Percentiles rank a stretch among this genome's conserved stretches.
phyloP scores from a whole-genome alignment of 2,113 vertebrate species.

The Alligator sinensis region DNA sequence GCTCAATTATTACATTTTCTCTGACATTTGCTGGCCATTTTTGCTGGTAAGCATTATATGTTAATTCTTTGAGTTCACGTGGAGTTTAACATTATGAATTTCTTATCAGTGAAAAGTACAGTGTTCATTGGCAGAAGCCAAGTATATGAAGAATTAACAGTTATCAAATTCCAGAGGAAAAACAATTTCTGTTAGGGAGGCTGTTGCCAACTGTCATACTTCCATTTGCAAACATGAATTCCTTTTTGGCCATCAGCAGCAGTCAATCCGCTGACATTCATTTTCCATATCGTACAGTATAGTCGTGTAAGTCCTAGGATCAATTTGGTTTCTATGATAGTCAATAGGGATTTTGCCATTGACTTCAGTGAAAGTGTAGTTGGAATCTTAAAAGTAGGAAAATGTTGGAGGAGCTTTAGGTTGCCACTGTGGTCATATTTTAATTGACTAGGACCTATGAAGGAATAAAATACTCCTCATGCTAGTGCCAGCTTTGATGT shows the following conservation, averaged over 20 bases:
- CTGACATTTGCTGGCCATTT: slow-evolving; percentile 79
- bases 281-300: not conserved
- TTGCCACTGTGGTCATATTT: not conserved
- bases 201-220: slow-evolving; percentile 54
- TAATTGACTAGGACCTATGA: not conserved
- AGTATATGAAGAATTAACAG: slow-evolving; percentile 79
- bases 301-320: not conserved
- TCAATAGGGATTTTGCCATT: not conserved
- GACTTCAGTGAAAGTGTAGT: not conserved
- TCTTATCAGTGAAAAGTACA: slow-evolving; percentile 72
- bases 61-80: slow-evolving; percentile 80
- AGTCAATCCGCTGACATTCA: not conserved
- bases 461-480: not conserved
- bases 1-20: slow-evolving; percentile 81
- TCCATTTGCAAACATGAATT: slow-evolving; percentile 49
- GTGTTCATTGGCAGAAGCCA: slow-evolving; percentile 57
- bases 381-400: not conserved
- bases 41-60: slow-evolving; percentile 77
- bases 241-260: not conserved
- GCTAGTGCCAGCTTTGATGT: not conserved
- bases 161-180: slow-evolving; percentile 73
- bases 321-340: not conserved
- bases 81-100: slow-evolving; percentile 84
- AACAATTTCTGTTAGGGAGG: slow-evolving; percentile 42
- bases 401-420: not conserved